Evolutionary conservation across 1,140 invertebrate genomes (phyloP), one percentile per base, ranked within the genome.

Genomic region (Anastrepha ludens): DNA sequence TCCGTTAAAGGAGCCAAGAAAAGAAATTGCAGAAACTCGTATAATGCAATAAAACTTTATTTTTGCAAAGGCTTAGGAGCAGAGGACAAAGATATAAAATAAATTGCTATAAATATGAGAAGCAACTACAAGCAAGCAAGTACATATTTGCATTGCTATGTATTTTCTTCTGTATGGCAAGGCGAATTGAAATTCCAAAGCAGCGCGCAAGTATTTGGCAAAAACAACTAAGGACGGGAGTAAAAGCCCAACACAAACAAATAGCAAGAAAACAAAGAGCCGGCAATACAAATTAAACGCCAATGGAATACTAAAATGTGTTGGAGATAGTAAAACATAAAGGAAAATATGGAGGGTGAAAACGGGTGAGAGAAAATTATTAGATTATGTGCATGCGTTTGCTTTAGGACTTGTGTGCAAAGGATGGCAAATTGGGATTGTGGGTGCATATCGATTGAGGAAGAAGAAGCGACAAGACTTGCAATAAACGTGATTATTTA

Each of bases 221-320:
- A 41, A 74, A 74, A 74, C 11, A 4, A 11, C 39, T 44, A 44
- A 74, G 17, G 13, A 17, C 44, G 11, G 50, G 50, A 55, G 50
- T 55, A 55, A 11, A 55, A 55, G 50, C 6, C 15, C 5, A 74
- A 47, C 41, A 74, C 70, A n/a, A 74, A 44, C 39, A 74, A 44
- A 5, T 11, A n/a, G 67, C 11, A 15, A 13, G 39, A 39, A 65
- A 6, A 39, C 20, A 9, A 65, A 65, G 64, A 39, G 64, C 64
- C 64, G 29, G 64, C 64, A 65, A 65, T 29, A 65, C 64, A 67
- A 67, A 67, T 67, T 67, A 67, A 67, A 67, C 64, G 11, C 64
- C 29, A 67, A 41, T 9, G 78, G 55, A 85, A 85, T 55, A 55
- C 17, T 15, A 59, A 86, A 62, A 86, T 29, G 59, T 6, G 17